phyloP scores from a whole-genome alignment of 64 coral and sea anemone genomes.

The Cladopsammia gracilis region DNA sequence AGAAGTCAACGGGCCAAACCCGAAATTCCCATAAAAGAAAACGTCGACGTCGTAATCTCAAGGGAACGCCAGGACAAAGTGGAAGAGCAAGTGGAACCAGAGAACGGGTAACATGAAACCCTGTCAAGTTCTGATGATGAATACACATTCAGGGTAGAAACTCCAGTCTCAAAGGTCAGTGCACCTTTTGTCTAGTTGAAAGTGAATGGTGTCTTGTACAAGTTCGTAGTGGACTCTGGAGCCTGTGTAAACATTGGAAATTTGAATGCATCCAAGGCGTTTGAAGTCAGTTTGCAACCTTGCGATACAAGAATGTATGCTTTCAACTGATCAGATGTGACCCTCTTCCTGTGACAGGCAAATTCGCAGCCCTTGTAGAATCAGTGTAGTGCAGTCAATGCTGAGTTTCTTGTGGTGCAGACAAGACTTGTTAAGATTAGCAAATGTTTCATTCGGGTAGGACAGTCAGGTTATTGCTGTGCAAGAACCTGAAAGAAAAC shows the following conservation, averaged over 20 bases:
- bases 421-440: no score
- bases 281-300: constrained; percentile 12
- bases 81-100: not conserved
- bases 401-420: constrained; percentile 34
- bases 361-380: constrained; percentile 18
- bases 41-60: not conserved
- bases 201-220: constrained; percentile 38
- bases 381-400: constrained; percentile 15
- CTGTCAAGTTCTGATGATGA: constrained; percentile 48
- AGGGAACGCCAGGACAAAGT: not conserved
- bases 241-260: constrained; percentile 58
- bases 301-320: constrained; percentile 49
- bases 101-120: not conserved
- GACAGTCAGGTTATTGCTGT: no score
- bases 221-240: constrained; percentile 52
- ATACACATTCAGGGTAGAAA: constrained; percentile 36
- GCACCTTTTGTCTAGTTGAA: constrained; percentile 43
- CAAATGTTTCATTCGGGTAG: no score
- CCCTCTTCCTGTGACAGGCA: constrained; percentile 5
- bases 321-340: constrained; percentile 28
- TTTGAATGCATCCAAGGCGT: not conserved
- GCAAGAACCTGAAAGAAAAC: no score
- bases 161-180: constrained; percentile 18
- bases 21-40: not conserved
- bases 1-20: not conserved